Percentiles rank a stretch among this genome's conserved stretches.
Conservation (phyloP, 2,113 vertebrate species). For the Vimba vimba region DNA sequence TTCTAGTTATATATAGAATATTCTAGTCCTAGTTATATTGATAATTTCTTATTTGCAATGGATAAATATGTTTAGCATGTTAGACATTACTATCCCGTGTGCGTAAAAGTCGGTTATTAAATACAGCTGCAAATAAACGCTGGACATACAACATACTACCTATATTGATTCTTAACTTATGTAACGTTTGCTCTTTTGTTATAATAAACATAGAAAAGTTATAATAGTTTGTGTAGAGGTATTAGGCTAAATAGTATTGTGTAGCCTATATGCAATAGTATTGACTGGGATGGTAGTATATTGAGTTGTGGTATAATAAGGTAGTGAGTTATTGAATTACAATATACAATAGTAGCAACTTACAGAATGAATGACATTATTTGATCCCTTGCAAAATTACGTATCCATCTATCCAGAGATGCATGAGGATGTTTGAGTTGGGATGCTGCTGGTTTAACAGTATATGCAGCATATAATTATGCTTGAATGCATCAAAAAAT, state of each 20-base stretch:
- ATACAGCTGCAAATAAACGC: not conserved
- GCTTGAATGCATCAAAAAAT: not conserved
- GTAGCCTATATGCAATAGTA: not conserved
- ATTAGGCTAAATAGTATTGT: not conserved
- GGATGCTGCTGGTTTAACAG: not conserved
- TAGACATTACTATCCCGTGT: not conserved
- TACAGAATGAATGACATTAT: not conserved
- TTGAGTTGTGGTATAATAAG: not conserved
- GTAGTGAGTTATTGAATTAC: not conserved
- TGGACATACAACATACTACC: not conserved
- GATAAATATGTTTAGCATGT: not conserved
- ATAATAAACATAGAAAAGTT: not conserved
- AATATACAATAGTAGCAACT: not conserved
- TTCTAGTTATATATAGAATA: too few relatives aligned
- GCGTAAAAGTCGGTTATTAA: not conserved
- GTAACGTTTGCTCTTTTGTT: not conserved
- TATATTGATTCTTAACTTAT: not conserved
- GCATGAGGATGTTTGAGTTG: not conserved
- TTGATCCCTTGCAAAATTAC: not conserved
- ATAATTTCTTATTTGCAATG: not conserved
- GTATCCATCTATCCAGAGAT: not conserved
- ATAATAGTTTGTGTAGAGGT: not conserved
- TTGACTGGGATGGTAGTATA: not conserved
- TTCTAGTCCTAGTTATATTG: not conserved
- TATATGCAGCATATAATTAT: not conserved